A percentile compares a stretch with the other conserved stretches of the same genome.
These are phyloP conservation scores for Drosophila borborema DNA, from an alignment of 2,888 invertebrate genomes.

Conservation along the genomic window DNA sequence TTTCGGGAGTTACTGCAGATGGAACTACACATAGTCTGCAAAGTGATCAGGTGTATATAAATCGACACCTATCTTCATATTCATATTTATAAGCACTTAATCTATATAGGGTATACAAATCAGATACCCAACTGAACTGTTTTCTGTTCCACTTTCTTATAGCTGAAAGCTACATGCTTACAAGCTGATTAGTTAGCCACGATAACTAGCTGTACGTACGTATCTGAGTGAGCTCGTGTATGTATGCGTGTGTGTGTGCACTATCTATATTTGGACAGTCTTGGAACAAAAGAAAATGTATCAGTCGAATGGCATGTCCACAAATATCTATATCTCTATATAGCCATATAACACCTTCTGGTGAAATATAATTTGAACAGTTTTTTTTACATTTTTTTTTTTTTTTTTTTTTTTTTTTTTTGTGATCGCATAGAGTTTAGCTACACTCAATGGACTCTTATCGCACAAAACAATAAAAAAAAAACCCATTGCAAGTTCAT, in stretches of 20 bases:
- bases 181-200: conserved; percentile 27
- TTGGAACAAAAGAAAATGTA: conserved; percentile 32
- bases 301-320: conserved; percentile 42
- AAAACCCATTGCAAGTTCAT: conserved; percentile 7
- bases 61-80: too few species aligned
- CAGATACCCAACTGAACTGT: conserved; percentile 14
- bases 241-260: background rate
- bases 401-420: background rate
- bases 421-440: conserved; percentile 4
- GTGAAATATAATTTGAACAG: conserved; percentile 30
- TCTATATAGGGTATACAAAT: conserved; percentile 10
- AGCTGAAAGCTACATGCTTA: conserved; percentile 2
- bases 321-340: conserved; percentile 5
- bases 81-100: too few species aligned
- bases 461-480: conserved; percentile 40
- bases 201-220: conserved; percentile 14
- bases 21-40: too few species aligned
- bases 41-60: too few species aligned
- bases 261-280: conserved; percentile 1
- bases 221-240: background rate
- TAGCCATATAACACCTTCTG: conserved; percentile 10
- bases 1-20: too few species aligned
- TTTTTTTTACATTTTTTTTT: background rate
- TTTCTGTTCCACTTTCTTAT: conserved; percentile 4
- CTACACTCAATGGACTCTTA: conserved; percentile 45